A percentile compares a stretch with the other conserved stretches of the same genome.
These are phyloP conservation scores for Tachuris rubrigastra DNA, from an alignment of 2,113 vertebrate genomes.

Conservation along the genomic window DNA sequence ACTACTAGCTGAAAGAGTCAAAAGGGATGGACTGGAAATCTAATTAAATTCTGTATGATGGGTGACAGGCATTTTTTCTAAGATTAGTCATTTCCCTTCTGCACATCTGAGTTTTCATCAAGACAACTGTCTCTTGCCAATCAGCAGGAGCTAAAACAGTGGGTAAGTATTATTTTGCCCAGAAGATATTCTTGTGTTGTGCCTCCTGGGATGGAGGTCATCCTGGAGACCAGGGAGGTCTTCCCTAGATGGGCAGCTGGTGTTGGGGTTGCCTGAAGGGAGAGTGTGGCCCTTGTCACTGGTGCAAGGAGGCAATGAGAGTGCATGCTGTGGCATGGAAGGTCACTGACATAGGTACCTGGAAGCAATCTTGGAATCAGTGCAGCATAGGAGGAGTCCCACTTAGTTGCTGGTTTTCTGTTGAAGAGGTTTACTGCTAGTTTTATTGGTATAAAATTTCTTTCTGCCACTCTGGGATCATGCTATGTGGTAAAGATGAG, in stretches of 20 bases:
- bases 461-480: not conserved
- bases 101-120: not conserved
- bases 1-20: not conserved
- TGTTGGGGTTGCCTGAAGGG: not conserved
- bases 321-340: rapidly evolving
- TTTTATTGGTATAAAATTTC: not conserved
- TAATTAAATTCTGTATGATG: not conserved
- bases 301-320: rapidly evolving
- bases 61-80: not conserved
- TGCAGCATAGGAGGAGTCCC: too few relatives aligned
- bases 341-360: too few relatives aligned
- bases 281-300: rapidly evolving
- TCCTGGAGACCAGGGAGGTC: not conserved
- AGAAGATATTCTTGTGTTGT: rapidly evolving
- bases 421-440: not conserved
- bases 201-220: not conserved
- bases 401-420: not conserved
- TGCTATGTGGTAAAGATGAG: rapidly evolving
- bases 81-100: not conserved
- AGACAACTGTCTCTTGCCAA: not conserved
- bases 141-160: not conserved
- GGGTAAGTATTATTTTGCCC: not conserved
- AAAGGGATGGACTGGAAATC: not conserved
- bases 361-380: not conserved
- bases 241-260: not conserved